These are phyloP conservation scores for Boloria euphrosyne DNA, from an alignment of 2,888 invertebrate genomes.

Conservation along the genomic window DNA sequence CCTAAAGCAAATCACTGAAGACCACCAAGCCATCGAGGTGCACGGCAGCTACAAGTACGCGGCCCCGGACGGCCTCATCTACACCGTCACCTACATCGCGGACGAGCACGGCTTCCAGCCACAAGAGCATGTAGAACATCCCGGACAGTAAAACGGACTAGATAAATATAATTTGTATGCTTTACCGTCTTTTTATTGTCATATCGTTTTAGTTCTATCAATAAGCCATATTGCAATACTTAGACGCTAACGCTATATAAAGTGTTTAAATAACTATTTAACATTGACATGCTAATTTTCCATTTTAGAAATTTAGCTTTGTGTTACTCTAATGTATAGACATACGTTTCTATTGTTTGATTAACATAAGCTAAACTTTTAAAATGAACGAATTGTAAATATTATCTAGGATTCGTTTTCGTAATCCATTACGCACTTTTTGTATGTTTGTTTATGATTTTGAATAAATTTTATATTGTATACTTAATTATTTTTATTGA, in stretches of 20 bases:
- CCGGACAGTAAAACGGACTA: slow-evolving; percentile 43
- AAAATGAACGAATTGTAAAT: slow-evolving; percentile 16
- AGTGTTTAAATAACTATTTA: too few species aligned
- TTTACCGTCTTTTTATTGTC: neutral
- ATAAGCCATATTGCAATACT: too few species aligned
- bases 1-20: slow-evolving; percentile 75
- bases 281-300: too few species aligned
- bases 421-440: slow-evolving; percentile 35
- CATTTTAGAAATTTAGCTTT: neutral
- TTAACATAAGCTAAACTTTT: slow-evolving; percentile 16
- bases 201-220: too few species aligned
- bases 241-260: too few species aligned
- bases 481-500: neutral
- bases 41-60: slow-evolving; percentile 79
- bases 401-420: slow-evolving; percentile 36
- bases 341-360: neutral
- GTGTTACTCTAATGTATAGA: neutral
- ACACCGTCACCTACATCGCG: slow-evolving; percentile 79
- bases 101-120: slow-evolving; percentile 83
- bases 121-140: slow-evolving; percentile 67
- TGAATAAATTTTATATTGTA: slow-evolving; percentile 34
- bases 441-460: slow-evolving; percentile 41
- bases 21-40: slow-evolving; percentile 76
- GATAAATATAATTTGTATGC: neutral
- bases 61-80: slow-evolving; percentile 78